Conservation (phyloP, 1,140 invertebrate genomes). For the Eurytemora carolleeae region DNA sequence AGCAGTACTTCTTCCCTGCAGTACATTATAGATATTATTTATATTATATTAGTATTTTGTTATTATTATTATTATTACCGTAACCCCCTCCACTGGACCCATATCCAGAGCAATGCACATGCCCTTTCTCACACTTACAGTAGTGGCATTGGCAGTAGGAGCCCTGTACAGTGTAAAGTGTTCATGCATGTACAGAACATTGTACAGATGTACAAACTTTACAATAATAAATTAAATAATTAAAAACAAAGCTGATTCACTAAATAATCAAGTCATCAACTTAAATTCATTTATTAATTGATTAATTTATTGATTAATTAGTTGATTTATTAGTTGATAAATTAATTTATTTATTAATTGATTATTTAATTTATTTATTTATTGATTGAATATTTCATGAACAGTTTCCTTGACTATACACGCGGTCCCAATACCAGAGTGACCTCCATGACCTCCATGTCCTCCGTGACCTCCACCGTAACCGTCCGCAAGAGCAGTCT, state of each 20-base stretch:
- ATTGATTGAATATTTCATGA: neutral
- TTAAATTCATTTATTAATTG: neutral
- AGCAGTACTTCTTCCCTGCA: constrained; percentile 8
- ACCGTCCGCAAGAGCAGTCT: neutral
- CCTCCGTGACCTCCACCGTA: neutral
- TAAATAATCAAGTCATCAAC: neutral
- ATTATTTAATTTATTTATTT: neutral
- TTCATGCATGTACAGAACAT: neutral
- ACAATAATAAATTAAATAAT: neutral
- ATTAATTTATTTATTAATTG: neutral
- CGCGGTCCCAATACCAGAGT: constrained; percentile 4
- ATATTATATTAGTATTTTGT: neutral
- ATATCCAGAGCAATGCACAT: constrained; percentile 14
- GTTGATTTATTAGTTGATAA: neutral
- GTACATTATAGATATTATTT: neutral
- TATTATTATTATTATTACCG: neutral
- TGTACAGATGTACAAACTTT: neutral
- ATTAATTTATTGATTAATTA: neutral
- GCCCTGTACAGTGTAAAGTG: constrained; percentile 5
- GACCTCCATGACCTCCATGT: neutral
- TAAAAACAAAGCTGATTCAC: neutral
- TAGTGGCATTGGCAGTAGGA: constrained; percentile 15
- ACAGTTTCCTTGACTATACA: constrained; percentile 6
- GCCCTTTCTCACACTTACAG: constrained; percentile 15
- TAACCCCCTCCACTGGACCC: constrained; percentile 10